These are phyloP conservation scores for Neodiprion pinetum DNA, from an alignment of 1,140 invertebrate species.

Conservation along the genomic window DNA sequence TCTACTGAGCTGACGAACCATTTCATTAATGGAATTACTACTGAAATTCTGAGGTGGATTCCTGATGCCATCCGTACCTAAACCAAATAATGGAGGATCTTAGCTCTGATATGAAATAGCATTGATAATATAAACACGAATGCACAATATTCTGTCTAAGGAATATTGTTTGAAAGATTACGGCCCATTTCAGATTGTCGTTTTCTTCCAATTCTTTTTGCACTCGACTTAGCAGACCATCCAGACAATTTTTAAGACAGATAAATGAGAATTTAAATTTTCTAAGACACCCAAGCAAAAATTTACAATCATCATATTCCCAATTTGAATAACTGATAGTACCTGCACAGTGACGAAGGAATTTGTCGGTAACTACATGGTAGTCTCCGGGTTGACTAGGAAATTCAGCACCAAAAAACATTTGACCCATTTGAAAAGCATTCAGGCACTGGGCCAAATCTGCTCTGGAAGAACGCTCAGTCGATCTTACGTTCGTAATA, in stretches of 20 bases:
- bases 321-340: slow-evolving; percentile 44
- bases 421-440: slow-evolving; percentile 73
- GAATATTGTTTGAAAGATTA: not conserved
- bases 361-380: slow-evolving; percentile 76
- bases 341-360: slow-evolving; percentile 77
- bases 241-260: not conserved
- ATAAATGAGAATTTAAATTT: slow-evolving; percentile 17
- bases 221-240: not conserved
- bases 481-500: slow-evolving; percentile 79
- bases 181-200: not conserved
- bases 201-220: not conserved
- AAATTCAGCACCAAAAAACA: slow-evolving; percentile 78
- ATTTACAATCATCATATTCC: slow-evolving; percentile 37
- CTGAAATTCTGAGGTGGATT: slow-evolving; percentile 51
- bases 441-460: slow-evolving; percentile 79
- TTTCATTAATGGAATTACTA: slow-evolving; percentile 58
- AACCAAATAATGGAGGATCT: slow-evolving; percentile 28
- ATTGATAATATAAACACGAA: slow-evolving; percentile 38
- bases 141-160: slow-evolving; percentile 16
- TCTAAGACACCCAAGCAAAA: not conserved
- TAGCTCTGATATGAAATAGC: slow-evolving; percentile 46
- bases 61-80: slow-evolving; percentile 64
- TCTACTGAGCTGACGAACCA: slow-evolving; percentile 59
- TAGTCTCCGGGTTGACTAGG: slow-evolving; percentile 72
- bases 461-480: slow-evolving; percentile 71